A percentile compares a stretch with the other conserved stretches of the same genome.
phyloP scores from a whole-genome alignment of 2,113 vertebrate genomes.

The Saguinus imperator region DNA sequence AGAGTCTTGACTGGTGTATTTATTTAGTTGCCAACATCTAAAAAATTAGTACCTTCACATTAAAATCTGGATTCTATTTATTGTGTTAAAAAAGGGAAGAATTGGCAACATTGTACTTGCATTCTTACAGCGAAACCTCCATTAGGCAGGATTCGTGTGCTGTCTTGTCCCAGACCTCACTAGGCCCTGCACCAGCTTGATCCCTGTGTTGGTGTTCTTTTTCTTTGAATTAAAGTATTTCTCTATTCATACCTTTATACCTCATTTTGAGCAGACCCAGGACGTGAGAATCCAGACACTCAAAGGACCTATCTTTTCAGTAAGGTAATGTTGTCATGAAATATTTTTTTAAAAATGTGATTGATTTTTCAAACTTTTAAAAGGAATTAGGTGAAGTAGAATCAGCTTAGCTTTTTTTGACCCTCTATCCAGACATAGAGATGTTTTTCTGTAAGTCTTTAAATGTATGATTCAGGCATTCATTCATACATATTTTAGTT shows the following conservation, averaged over 20 bases:
- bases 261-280: not conserved
- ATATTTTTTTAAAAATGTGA: not conserved
- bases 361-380: not conserved
- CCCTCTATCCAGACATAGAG: not conserved
- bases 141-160: not conserved
- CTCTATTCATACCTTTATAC: not conserved
- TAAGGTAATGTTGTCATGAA: not conserved
- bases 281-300: not conserved
- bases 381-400: not conserved
- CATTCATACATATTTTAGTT: conserved; percentile 21
- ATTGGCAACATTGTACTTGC: not conserved
- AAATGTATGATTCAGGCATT: not conserved
- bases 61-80: not conserved
- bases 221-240: not conserved
- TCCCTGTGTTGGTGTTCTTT: not conserved
- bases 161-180: accelerated
- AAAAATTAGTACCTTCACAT: not conserved
- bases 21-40: not conserved
- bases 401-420: not conserved
- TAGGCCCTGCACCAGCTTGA: not conserved
- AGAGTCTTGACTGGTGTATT: not conserved
- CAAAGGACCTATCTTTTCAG: not conserved
- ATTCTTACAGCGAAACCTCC: not conserved
- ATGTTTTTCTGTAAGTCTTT: not conserved
- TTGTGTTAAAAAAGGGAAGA: not conserved